A percentile compares a stretch with the other conserved stretches of the same genome.
phyloP scores from a whole-genome alignment of 2,888 invertebrate genomes.

The Drosophila affinis region DNA sequence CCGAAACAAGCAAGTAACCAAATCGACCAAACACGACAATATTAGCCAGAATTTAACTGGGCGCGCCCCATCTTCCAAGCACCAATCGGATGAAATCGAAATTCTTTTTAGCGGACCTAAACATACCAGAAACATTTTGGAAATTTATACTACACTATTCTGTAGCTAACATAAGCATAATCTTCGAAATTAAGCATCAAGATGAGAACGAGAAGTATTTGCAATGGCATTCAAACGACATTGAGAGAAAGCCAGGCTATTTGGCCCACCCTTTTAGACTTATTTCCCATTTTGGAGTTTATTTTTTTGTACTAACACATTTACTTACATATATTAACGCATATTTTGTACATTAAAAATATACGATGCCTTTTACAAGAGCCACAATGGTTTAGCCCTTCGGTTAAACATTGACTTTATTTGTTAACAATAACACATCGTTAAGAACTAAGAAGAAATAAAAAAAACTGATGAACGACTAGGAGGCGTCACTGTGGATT shows the following conservation, averaged over 20 bases:
- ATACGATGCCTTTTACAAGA: slow-evolving; percentile 26
- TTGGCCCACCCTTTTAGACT: slow-evolving; percentile 30
- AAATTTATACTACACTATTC: slow-evolving; percentile 10
- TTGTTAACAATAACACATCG: slow-evolving; percentile 59
- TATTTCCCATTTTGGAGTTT: slow-evolving; percentile 39
- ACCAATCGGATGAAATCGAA: slow-evolving; percentile 13
- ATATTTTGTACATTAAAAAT: slow-evolving; percentile 30
- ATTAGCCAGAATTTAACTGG: slow-evolving; percentile 49
- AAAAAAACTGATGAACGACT: slow-evolving; percentile 58
- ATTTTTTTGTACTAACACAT: slow-evolving; percentile 46
- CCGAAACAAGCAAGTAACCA: slow-evolving; percentile 34
- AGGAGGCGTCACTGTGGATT: slow-evolving; percentile 32
- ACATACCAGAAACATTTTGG: slow-evolving; percentile 26
- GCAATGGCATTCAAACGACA: slow-evolving; percentile 42
- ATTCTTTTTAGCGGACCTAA: slow-evolving; percentile 19
- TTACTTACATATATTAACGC: slow-evolving; percentile 37
- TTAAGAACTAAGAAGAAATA: slow-evolving; percentile 40
- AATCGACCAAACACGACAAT: slow-evolving; percentile 37
- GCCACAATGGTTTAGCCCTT: not conserved
- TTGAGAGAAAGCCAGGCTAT: slow-evolving; percentile 25
- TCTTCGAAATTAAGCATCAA: slow-evolving; percentile 7
- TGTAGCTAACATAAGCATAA: slow-evolving; percentile 29
- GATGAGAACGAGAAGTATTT: slow-evolving; percentile 43
- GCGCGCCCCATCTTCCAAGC: slow-evolving; percentile 28
- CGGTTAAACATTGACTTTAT: slow-evolving; percentile 49